phyloP scores from a whole-genome alignment of 2,797 vertebrate species.

The Pantherophis vulpinus region DNA sequence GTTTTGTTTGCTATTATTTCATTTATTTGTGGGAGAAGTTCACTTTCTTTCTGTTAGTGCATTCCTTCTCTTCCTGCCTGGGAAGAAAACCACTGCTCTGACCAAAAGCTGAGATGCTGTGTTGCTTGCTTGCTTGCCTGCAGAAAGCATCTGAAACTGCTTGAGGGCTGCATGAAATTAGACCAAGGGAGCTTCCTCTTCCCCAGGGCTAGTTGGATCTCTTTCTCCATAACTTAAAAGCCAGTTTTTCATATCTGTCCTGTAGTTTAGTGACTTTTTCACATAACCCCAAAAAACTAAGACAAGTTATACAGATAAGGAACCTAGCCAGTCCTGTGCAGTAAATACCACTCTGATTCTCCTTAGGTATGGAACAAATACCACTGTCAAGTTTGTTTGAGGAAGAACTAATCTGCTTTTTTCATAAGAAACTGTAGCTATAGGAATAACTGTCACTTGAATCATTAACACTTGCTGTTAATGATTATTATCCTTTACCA shows the following conservation, averaged over 20 bases:
- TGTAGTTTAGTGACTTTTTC: not conserved
- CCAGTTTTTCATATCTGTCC: not conserved
- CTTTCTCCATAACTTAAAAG: not conserved
- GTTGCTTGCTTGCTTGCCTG: not conserved
- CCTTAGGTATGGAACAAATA: not conserved
- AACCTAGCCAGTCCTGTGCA: no score
- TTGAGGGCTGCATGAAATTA: not conserved
- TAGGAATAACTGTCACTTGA: not conserved
- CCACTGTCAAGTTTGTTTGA: not conserved
- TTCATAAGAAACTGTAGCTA: not conserved
- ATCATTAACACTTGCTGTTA: not conserved
- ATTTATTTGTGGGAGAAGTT: not conserved
- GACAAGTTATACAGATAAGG: not conserved
- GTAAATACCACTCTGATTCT: not conserved
- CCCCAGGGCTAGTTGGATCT: not conserved
- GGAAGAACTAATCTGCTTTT: not conserved
- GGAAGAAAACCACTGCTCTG: not conserved
- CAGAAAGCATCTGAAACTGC: not conserved
- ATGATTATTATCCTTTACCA: not conserved
- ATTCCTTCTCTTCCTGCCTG: not conserved
- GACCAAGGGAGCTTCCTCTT: not conserved
- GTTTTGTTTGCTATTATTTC: not conserved
- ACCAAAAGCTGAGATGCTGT: not conserved
- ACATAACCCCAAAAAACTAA: not conserved
- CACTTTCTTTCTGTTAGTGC: not conserved